Conservation (phyloP, 1,140 invertebrate species). For the Aphidius gifuensis region DNA sequence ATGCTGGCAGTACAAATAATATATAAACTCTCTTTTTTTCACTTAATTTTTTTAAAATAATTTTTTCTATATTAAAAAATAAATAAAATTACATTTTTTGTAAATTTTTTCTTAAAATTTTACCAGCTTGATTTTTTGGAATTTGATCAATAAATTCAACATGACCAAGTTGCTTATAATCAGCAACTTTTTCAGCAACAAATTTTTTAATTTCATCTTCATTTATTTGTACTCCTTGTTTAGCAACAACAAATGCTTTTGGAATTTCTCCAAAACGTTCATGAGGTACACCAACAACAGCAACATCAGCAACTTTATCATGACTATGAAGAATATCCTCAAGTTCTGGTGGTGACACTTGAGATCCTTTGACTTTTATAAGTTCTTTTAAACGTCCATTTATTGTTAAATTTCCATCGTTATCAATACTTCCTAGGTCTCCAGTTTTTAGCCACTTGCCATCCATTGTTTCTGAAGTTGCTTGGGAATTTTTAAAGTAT, state of each 20-base stretch:
- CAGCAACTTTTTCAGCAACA: conserved; percentile 58
- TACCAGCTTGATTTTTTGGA: conserved; percentile 72
- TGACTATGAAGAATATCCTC: conserved; percentile 35
- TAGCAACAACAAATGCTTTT: conserved; percentile 61
- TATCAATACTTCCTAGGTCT: conserved; percentile 64
- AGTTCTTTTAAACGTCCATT: conserved; percentile 60
- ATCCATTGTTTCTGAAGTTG: conserved; percentile 53
- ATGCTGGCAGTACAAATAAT: no score
- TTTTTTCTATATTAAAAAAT: no score
- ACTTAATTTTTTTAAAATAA: no score
- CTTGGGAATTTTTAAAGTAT: conserved; percentile 58
- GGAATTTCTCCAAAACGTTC: conserved; percentile 70
- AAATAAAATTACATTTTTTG: conserved; percentile 29
- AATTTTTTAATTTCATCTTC: conserved; percentile 57
- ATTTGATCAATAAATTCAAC: conserved; percentile 67
- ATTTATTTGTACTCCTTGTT: conserved; percentile 44
- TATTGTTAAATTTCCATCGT: conserved; percentile 38
- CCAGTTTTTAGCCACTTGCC: conserved; percentile 78
- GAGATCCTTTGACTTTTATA: conserved; percentile 60
- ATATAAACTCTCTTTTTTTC: no score
- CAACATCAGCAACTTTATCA: conserved; percentile 68
- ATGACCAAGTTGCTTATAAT: conserved; percentile 65
- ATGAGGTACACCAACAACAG: conserved; percentile 76
- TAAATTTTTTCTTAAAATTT: conserved; percentile 68
- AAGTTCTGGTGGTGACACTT: conserved; percentile 47